Percentiles rank a stretch among this genome's conserved stretches.
Evolutionary conservation across 2,797 vertebrate species (phyloP).

Genomic region (Siniperca undulata): DNA sequence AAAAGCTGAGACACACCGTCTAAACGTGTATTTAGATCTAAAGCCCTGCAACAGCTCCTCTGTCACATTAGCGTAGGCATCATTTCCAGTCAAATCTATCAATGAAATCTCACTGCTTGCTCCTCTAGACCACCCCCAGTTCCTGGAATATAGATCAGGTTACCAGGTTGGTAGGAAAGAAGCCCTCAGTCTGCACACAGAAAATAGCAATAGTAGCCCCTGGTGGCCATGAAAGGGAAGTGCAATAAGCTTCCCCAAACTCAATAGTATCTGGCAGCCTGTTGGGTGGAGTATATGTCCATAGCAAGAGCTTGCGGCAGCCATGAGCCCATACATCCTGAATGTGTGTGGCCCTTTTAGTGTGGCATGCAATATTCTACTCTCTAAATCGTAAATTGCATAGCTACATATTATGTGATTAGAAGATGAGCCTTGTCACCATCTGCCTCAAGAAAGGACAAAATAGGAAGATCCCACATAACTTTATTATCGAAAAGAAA

Average conservation of each 20-base stretch:
- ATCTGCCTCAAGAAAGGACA: not conserved
- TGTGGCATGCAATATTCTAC: not conserved
- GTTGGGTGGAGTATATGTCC: not conserved
- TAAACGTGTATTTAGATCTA: constrained; percentile 9
- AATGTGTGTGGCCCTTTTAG: not conserved
- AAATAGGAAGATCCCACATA: not conserved
- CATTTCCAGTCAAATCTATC: constrained; percentile 18
- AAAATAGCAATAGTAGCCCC: constrained; percentile 45
- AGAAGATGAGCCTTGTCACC: not conserved
- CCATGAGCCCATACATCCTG: not conserved
- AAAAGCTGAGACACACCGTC: not conserved
- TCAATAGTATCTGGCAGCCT: not conserved
- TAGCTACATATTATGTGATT: not conserved
- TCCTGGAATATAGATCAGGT: constrained; percentile 33
- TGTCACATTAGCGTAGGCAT: not conserved
- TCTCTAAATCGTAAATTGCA: not conserved
- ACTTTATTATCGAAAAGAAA: not conserved
- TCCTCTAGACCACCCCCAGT: not conserved
- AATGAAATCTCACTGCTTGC: constrained; percentile 30
- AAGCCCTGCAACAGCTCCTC: not conserved
- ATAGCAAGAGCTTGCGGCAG: not conserved
- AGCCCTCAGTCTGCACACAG: not conserved
- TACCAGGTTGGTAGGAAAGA: constrained; percentile 28
- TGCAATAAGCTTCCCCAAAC: not conserved
- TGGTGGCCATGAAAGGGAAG: constrained; percentile 37